These are phyloP conservation scores for Heliconius nattereri DNA, from an alignment of 1,140 invertebrate species.

Conservation along the genomic window DNA sequence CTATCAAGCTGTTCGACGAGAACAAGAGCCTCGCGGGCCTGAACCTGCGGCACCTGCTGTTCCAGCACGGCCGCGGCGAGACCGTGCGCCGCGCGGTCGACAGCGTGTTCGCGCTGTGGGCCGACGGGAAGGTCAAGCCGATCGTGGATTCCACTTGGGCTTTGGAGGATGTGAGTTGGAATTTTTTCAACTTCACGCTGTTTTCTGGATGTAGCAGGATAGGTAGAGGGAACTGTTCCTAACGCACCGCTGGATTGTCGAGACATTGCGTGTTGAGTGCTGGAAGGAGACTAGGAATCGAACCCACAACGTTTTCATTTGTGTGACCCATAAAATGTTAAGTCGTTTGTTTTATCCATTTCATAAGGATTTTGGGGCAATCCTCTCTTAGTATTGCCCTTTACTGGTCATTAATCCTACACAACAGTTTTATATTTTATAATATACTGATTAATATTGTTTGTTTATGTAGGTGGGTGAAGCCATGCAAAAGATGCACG, in stretches of 20 bases:
- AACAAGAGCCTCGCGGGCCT: conserved; percentile 92
- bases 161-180: conserved; percentile 88
- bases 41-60: conserved; percentile 91
- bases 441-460: not conserved
- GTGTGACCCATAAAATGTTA: no score
- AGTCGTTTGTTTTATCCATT: no score
- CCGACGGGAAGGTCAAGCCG: conserved; percentile 89
- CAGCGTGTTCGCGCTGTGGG: conserved; percentile 88
- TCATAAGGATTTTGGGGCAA: no score
- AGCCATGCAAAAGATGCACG: conserved; percentile 96
- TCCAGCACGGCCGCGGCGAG: conserved; percentile 88
- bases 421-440: not conserved
- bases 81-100: conserved; percentile 87
- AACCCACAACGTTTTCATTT: no score
- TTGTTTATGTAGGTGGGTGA: conserved; percentile 84
- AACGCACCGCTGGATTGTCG: no score
- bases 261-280: no score
- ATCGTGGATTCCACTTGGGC: conserved; percentile 92
- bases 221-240: no score
- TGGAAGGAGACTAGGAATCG: no score
- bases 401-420: no score
- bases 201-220: no score
- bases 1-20: conserved; percentile 93
- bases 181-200: no score
- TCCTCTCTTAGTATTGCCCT: no score